These are phyloP conservation scores for Metacarcinus magister DNA, from an alignment of 2,888 invertebrate genomes.

Conservation along the genomic window DNA sequence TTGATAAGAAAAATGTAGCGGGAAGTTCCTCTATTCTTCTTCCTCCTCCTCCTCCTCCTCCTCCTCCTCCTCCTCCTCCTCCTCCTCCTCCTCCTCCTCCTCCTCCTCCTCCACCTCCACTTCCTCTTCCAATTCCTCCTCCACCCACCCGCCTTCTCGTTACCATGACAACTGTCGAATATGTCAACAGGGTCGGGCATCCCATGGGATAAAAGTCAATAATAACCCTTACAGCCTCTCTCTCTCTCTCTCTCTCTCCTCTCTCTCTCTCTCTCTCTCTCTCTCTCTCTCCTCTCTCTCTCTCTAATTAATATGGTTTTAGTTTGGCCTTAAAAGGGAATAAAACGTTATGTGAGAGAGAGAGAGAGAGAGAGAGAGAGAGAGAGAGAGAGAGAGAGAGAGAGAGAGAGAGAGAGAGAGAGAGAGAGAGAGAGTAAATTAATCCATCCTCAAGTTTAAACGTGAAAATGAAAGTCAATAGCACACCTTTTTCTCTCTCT, in stretches of 20 bases:
- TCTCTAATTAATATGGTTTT: no score
- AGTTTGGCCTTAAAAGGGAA: no score
- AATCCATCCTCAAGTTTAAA: no score
- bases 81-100: background rate
- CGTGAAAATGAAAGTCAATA: no score
- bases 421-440: no score
- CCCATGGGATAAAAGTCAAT: background rate
- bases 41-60: background rate
- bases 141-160: background rate
- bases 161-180: background rate
- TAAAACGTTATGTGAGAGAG: background rate
- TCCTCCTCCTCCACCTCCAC: slow-evolving; percentile 31
- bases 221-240: slow-evolving; percentile 14
- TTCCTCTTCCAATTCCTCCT: background rate
- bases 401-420: no score
- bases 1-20: background rate
- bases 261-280: slow-evolving; percentile 12
- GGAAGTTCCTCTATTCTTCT: background rate
- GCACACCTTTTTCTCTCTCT: no score
- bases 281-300: background rate
- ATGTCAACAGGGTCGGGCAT: background rate
- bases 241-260: slow-evolving; percentile 26
- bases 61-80: background rate
- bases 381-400: background rate
- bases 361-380: slow-evolving; percentile 17